phyloP scores from a whole-genome alignment of 1,140 invertebrate species.

The Diprion similis region DNA sequence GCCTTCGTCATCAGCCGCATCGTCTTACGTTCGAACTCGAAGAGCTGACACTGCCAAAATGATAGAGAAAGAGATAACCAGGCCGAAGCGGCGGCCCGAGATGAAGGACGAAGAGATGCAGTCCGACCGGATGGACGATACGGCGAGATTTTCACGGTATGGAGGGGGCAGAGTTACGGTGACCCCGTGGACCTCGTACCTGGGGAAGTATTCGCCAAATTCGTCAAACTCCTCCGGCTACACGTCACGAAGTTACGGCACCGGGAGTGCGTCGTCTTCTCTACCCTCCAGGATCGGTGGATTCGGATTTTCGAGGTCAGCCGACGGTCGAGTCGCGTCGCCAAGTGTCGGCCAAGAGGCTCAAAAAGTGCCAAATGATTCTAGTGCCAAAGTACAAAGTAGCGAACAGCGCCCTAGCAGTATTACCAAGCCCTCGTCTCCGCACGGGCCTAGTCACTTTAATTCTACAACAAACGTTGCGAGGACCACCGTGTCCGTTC shows the following conservation, averaged over 20 bases:
- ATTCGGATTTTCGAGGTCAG: conserved; percentile 39
- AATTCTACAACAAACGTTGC: neutral
- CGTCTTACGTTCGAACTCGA: conserved; percentile 67
- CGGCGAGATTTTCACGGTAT: conserved; percentile 68
- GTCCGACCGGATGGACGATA: conserved; percentile 71
- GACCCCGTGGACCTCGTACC: conserved; percentile 69
- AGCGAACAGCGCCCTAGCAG: conserved; percentile 3
- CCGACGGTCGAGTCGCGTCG: neutral
- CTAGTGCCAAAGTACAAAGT: conserved; percentile 29
- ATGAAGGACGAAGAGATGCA: conserved; percentile 73
- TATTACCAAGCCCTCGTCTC: neutral
- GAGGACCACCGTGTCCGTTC: neutral
- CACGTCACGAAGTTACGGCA: conserved; percentile 39
- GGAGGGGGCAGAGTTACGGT: conserved; percentile 59
- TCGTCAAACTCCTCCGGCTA: conserved; percentile 34
- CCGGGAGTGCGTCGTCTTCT: conserved; percentile 11
- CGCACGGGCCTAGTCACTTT: neutral
- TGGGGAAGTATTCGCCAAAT: conserved; percentile 59
- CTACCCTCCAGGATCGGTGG: conserved; percentile 36
- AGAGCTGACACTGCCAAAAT: conserved; percentile 75
- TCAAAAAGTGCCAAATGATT: conserved; percentile 26
- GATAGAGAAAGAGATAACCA: conserved; percentile 70
- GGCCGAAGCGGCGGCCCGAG: conserved; percentile 62
- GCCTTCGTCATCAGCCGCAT: conserved; percentile 74
- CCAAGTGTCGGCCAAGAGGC: neutral